Evolutionary conservation across 2,888 invertebrate genomes (phyloP).

Genomic region (Euplagia quadripunctaria): DNA sequence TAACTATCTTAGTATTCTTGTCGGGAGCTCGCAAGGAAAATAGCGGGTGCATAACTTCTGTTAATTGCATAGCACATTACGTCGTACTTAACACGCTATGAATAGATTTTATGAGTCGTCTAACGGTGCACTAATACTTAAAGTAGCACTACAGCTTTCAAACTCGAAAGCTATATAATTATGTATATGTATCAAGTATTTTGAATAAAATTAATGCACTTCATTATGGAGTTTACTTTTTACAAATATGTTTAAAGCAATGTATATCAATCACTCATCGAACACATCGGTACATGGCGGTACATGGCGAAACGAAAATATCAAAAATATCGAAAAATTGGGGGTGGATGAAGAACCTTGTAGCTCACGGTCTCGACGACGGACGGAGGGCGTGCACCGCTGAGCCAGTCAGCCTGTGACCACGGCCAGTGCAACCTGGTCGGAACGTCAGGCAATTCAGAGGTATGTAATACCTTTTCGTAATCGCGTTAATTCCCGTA

Average conservation of each 20-base stretch:
- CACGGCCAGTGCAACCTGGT: too few relatives aligned
- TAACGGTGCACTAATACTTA: slow-evolving; percentile 19
- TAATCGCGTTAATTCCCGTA: too few relatives aligned
- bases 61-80: slow-evolving; percentile 26
- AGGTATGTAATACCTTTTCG: too few relatives aligned
- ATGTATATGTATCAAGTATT: not conserved
- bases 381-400: too few relatives aligned
- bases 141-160: slow-evolving; percentile 12
- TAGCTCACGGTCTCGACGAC: too few relatives aligned
- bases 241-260: not conserved
- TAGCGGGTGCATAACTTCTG: slow-evolving; percentile 11
- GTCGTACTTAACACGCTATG: slow-evolving; percentile 11
- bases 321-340: too few relatives aligned
- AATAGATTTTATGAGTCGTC: slow-evolving; percentile 23
- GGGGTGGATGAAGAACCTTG: too few relatives aligned
- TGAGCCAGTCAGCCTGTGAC: too few relatives aligned
- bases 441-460: too few relatives aligned
- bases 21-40: slow-evolving; percentile 2
- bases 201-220: not conserved
- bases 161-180: not conserved
- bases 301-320: too few relatives aligned
- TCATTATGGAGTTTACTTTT: not conserved
- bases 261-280: too few relatives aligned
- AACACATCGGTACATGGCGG: too few relatives aligned
- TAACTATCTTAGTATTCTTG: not conserved